phyloP scores from a whole-genome alignment of 2,888 invertebrate genomes.

The Eilema griseolum region DNA sequence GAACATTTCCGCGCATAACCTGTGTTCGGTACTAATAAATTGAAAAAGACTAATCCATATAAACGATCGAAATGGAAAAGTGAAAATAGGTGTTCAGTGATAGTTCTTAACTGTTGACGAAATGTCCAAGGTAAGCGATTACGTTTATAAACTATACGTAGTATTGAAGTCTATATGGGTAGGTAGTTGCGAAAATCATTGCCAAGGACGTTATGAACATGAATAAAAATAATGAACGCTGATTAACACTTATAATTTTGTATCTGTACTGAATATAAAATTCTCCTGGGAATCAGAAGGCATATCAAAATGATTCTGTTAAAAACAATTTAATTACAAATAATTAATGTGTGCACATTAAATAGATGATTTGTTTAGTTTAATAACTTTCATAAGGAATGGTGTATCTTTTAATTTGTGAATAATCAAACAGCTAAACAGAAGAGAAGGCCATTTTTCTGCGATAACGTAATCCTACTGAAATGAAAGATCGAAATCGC shows the following conservation, averaged over 20 bases:
- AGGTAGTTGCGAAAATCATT: constrained; percentile 70
- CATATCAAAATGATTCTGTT: no score
- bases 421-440: neutral
- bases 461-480: constrained; percentile 9
- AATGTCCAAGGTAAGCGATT: constrained; percentile 82
- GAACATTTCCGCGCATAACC: constrained; percentile 65
- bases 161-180: constrained; percentile 57
- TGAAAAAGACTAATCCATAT: constrained; percentile 31
- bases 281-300: neutral
- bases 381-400: neutral
- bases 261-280: neutral
- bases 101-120: constrained; percentile 61
- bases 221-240: neutral
- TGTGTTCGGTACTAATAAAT: constrained; percentile 57
- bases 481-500: constrained; percentile 32
- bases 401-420: neutral
- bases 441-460: constrained; percentile 4
- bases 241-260: neutral
- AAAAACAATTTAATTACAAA: no score
- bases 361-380: neutral
- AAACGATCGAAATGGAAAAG: constrained; percentile 60
- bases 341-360: neutral
- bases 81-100: constrained; percentile 63
- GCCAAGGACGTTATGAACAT: constrained; percentile 55
- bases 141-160: constrained; percentile 40